A percentile compares a stretch with the other conserved stretches of the same genome.
These are phyloP conservation scores for Semaprochilodus insignis DNA, from an alignment of 2,797 vertebrate species.

Conservation along the genomic window DNA sequence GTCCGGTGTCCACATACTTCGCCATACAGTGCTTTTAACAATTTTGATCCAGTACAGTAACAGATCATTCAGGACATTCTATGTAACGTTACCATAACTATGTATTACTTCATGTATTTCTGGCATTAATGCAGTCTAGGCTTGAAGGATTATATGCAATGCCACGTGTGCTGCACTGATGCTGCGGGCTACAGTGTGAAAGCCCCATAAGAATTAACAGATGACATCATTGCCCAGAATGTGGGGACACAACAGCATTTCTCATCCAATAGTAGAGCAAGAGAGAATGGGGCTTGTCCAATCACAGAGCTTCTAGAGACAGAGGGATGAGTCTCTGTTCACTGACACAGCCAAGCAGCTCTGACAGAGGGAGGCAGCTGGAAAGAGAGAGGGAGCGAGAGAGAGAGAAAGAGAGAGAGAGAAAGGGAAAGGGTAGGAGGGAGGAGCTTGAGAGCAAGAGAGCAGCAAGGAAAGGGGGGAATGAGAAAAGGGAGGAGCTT, in stretches of 20 bases:
- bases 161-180: neutral
- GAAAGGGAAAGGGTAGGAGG: conserved; percentile 42
- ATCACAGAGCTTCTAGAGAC: conserved; percentile 51
- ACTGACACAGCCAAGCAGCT: conserved; percentile 56
- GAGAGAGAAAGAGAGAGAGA: conserved; percentile 25
- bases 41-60: neutral
- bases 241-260: neutral
- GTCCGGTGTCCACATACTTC: too few relatives aligned
- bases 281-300: conserved; percentile 54
- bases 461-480: conserved; percentile 8
- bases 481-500: conserved; percentile 67
- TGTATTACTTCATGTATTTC: neutral
- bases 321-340: conserved; percentile 56
- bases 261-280: conserved; percentile 54
- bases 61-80: neutral
- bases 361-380: conserved; percentile 70
- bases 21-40: too few relatives aligned
- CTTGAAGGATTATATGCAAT: conserved; percentile 12
- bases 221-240: conserved; percentile 52
- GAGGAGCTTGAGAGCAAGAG: conserved; percentile 13
- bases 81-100: neutral
- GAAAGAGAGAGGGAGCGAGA: conserved; percentile 25
- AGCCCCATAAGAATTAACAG: conserved; percentile 29
- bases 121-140: neutral
- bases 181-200: conserved; percentile 30